Base-by-base conservation (phyloP, 2,113 vertebrate species). In the Eptesicus fuscus region DNA sequence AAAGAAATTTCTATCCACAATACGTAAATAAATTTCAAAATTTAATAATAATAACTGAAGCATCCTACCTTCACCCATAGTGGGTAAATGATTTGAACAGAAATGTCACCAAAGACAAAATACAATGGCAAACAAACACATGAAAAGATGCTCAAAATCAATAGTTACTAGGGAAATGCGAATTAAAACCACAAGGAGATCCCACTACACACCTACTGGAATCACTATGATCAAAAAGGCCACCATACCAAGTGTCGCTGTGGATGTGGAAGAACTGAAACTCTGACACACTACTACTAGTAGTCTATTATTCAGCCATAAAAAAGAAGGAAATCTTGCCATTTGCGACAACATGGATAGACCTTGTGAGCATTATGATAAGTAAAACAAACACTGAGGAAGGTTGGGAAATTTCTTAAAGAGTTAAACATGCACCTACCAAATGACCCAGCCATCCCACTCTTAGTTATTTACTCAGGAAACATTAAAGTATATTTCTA, bases 21-120 rank as follows among this genome's bases (percentile, higher is more conserved):
- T 79, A 76, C 18, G 7, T 40, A 77, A 78, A 67, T n/a, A 76
- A 40, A 61, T 25, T 44, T 87, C 9, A 87, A 56, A 90, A 94
- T 49, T 93, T 7, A 59, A 4, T 51, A 69, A 51, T 25, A 67
- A 59, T 32, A 67, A 40, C 59, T 32, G 10, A 83, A 85, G 37
- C 20, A 85, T 44, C 14, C 14, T n/a, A 71, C 4, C 25, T 70
- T 67, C 4, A 3, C 4, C 2, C 40, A 8, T n/a, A 65, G 3
- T 11, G 2, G n/a, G 42, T 32, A 83, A 37, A 40, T 9, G 8
- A 49, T 49, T 87, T 59, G 5, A 90, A 65, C 18, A 88, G n/a
- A 94, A 79, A 83, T 22, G 9, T 35, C 20, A 71, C 28, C 44
- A 74, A 83, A 63, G 59, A 51, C 53, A 69, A 76, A 70, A n/a